Evolutionary conservation across 2,113 vertebrate genomes (phyloP), one percentile per base, ranked within the genome.

Genomic region (Apteryx owenii): DNA sequence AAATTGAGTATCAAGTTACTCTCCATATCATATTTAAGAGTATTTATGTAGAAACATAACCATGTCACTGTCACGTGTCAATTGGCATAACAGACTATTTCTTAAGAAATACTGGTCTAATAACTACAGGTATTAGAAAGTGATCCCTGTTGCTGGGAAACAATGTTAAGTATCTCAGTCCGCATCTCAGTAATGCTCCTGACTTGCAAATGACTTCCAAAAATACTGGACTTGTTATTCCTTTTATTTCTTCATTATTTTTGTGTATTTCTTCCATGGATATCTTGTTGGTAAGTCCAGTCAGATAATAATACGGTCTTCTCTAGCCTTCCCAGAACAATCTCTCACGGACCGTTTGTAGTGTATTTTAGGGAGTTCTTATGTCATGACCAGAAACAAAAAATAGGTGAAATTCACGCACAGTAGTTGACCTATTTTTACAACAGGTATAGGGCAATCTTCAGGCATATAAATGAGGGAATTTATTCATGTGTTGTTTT

Each of bases 11-110:
- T 2, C 33, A 2, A 1, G 6, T 96, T 40, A 93, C 23, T 50
- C 23, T 26, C 38, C 26, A 26, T 17, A 2, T 53, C 2, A 5
- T 12, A 12, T 20, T 25, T 15, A 23, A 58, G 29, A 58, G 16
- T 58, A 58, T 58, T 58, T 14, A 7, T 2, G 29, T 12, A 38
- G 50, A 51, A 36, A 50, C 11, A 11, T 16, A 23, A 6, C 48
- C 6, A 1, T 1, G 10, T 7, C n/a, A 64, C 44, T 7, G 1
- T 5, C 50, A n/a, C 28, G 8, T 1, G 0, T 19, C 50, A 28
- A 10, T 1, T n/a, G 21, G 19, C 25, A 16, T 2, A 70, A 44
- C 50, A 25, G 53, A 40, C 28, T 31, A 18, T 7, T 29, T 6
- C 29, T 31, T 40, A 29, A 23, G 36, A 65, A 58, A 36, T 36